phyloP scores from a whole-genome alignment of 2,888 invertebrate genomes.

The Galeruca laticollis region DNA sequence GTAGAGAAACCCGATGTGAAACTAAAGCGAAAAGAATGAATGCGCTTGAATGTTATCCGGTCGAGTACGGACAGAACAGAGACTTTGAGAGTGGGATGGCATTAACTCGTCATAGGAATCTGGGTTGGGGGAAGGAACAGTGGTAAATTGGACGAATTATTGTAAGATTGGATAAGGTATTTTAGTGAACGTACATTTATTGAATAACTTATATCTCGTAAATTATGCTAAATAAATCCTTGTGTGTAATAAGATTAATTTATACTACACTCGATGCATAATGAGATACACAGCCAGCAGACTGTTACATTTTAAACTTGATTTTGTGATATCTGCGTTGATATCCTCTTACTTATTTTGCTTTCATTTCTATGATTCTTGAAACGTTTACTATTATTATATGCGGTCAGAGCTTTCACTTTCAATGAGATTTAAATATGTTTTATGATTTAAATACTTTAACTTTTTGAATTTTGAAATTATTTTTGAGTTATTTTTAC shows the following conservation, averaged over 20 bases:
- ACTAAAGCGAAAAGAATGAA: slow-evolving; percentile 20
- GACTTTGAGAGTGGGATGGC: slow-evolving; percentile 23
- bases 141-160: slow-evolving; percentile 34
- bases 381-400: too few species aligned
- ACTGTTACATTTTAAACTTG: not conserved
- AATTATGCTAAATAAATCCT: not conserved
- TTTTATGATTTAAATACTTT: too few species aligned
- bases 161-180: slow-evolving; percentile 4
- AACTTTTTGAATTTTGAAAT: too few species aligned
- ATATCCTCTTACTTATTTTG: too few species aligned
- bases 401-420: too few species aligned
- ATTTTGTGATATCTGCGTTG: too few species aligned
- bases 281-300: not conserved
- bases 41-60: slow-evolving; percentile 20
- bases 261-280: not conserved
- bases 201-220: not conserved
- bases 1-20: slow-evolving; percentile 26
- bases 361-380: too few species aligned
- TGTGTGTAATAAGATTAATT: not conserved
- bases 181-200: slow-evolving; percentile 12
- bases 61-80: slow-evolving; percentile 1
- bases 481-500: too few species aligned
- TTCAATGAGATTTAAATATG: too few species aligned
- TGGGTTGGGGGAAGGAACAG: slow-evolving; percentile 32
- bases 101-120: slow-evolving; percentile 32